Conservation (phyloP, 2,888 invertebrate genomes). For the Entomobrya multifasciata region DNA sequence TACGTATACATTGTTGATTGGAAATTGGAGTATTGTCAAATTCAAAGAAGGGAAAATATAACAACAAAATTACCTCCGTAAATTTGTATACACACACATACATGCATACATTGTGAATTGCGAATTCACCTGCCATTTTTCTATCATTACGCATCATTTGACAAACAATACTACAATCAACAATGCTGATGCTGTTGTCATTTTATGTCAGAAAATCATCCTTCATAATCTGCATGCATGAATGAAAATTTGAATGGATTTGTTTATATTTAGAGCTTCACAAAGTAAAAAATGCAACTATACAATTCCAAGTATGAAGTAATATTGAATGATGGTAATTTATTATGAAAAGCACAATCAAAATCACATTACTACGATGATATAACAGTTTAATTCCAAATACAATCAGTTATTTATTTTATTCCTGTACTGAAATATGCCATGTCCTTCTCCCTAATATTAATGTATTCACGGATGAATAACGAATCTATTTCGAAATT, state of each 20-base stretch:
- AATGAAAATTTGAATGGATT: too few species aligned
- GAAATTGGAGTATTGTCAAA: neutral
- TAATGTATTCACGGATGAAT: neutral
- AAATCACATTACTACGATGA: neutral
- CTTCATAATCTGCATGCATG: too few species aligned
- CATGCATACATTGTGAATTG: neutral
- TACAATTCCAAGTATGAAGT: too few species aligned
- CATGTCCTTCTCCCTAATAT: neutral
- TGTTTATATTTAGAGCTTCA: too few species aligned
- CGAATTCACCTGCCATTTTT: neutral
- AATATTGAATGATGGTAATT: too few species aligned
- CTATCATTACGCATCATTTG: neutral
- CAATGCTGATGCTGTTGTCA: too few species aligned
- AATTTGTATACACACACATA: neutral
- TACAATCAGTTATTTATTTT: neutral
- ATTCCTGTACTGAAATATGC: neutral
- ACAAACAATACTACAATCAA: too few species aligned
- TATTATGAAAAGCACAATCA: neutral
- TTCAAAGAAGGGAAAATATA: neutral
- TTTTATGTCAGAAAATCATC: too few species aligned
- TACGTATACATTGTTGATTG: neutral
- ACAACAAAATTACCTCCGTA: neutral
- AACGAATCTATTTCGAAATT: constrained; percentile 27
- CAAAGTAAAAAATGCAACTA: neutral
- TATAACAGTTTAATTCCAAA: neutral